Conservation (phyloP, 2,888 invertebrate species). For the Eupithecia subumbrata region DNA sequence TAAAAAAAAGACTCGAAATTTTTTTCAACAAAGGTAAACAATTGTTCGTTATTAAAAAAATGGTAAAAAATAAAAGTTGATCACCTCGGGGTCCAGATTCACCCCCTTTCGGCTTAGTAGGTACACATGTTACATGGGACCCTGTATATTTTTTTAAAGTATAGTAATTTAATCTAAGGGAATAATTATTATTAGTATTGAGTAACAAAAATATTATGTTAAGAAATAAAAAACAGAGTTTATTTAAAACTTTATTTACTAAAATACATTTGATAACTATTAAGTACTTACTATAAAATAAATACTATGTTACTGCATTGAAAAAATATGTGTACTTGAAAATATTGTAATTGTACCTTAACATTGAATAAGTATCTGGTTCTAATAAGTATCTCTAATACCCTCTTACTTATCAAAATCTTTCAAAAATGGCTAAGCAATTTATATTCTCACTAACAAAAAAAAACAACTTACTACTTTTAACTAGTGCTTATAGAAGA, state of each 20-base stretch:
- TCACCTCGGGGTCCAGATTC: no score
- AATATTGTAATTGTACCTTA: neutral
- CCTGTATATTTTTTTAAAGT: neutral
- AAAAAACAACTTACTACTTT: neutral
- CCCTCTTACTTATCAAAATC: neutral
- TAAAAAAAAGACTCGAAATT: no score
- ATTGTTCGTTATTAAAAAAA: no score
- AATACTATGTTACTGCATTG: conserved; percentile 19
- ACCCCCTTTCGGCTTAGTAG: no score
- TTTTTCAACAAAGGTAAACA: no score
- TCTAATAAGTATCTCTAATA: neutral
- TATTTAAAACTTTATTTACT: conserved; percentile 40
- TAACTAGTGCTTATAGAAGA: neutral
- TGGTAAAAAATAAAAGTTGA: no score
- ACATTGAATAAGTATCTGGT: neutral
- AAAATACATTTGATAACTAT: conserved; percentile 23
- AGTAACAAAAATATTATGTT: neutral
- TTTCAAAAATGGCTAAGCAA: neutral
- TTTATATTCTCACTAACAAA: neutral
- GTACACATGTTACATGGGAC: no score
- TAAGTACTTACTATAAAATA: conserved; percentile 34
- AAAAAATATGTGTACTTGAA: conserved; percentile 18
- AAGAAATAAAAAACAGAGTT: conserved; percentile 23
- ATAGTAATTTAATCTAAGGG: neutral
- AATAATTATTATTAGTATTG: neutral